Evolutionary conservation across 2,113 vertebrate species (phyloP).

Genomic region (Phyllostomus discolor): DNA sequence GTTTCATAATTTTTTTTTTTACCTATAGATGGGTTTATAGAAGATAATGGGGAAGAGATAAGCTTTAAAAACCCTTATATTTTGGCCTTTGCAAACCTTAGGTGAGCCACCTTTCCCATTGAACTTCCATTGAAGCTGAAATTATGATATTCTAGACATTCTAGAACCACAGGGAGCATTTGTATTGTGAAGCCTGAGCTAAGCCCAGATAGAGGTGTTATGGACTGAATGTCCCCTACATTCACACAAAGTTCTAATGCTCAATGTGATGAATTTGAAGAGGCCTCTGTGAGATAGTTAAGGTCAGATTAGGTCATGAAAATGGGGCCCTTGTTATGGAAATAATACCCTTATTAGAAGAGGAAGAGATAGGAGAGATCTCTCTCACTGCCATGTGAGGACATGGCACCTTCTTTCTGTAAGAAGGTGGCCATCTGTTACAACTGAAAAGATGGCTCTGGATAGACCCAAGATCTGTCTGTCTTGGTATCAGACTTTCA

Average conservation of each 20-base stretch:
- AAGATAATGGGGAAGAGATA: neutral
- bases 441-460: neutral
- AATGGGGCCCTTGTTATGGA: neutral
- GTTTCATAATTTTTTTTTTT: neutral
- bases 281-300: neutral
- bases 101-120: neutral
- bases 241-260: neutral
- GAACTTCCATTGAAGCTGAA: neutral
- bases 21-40: neutral
- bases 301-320: neutral
- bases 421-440: rapidly evolving
- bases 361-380: neutral
- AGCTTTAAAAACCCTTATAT: neutral
- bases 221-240: too few species aligned
- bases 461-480: neutral
- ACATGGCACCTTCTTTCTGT: too few species aligned
- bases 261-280: neutral
- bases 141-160: neutral
- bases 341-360: neutral
- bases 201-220: neutral
- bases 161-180: too few species aligned
- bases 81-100: neutral
- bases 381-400: neutral
- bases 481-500: rapidly evolving
- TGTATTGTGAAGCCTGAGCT: neutral